Evolutionary conservation across 1,140 invertebrate species (phyloP).

Genomic region (Zaprionus vittiger): DNA sequence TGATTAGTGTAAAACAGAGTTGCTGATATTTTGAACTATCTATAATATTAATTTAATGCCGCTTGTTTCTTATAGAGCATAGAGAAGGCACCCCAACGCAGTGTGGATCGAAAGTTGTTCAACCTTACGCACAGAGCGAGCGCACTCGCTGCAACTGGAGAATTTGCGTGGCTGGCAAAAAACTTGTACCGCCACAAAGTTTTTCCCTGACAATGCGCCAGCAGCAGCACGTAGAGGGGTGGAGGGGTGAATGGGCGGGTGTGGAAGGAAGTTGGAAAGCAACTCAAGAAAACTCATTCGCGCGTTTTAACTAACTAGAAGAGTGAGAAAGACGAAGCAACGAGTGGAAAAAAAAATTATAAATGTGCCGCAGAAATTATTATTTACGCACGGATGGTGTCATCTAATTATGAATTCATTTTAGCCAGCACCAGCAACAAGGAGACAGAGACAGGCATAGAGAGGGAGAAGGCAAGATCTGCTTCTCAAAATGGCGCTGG

Average conservation of each 20-base stretch:
- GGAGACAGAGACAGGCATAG: conserved; percentile 40
- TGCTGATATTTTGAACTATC: too few relatives aligned
- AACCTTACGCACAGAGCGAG: conserved; percentile 57
- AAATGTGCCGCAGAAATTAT: conserved; percentile 74
- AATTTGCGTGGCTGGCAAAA: conserved; percentile 60
- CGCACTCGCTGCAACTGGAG: conserved; percentile 30
- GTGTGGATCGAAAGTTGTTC: conserved; percentile 71
- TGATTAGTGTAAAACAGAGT: too few relatives aligned
- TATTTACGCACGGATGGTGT: conserved; percentile 85
- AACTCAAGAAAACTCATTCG: conserved; percentile 81
- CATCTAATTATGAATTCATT: conserved; percentile 85
- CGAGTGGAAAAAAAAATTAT: conserved; percentile 13
- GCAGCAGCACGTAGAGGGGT: conserved; percentile 1
- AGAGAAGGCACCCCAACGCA: conserved; percentile 1
- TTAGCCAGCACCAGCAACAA: conserved; percentile 47
- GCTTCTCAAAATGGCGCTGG: conserved; percentile 40
- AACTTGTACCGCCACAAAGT: conserved; percentile 65
- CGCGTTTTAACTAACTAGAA: conserved; percentile 79
- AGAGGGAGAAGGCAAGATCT: neutral
- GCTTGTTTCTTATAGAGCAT: conserved; percentile 17
- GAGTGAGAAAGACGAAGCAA: conserved; percentile 16
- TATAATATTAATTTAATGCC: too few relatives aligned
- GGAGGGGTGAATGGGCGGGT: neutral
- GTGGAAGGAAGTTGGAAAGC: conserved; percentile 8
- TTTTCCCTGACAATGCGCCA: conserved; percentile 63